Conservation (phyloP, 2,888 invertebrate species). For the Coenonympha arcania region DNA sequence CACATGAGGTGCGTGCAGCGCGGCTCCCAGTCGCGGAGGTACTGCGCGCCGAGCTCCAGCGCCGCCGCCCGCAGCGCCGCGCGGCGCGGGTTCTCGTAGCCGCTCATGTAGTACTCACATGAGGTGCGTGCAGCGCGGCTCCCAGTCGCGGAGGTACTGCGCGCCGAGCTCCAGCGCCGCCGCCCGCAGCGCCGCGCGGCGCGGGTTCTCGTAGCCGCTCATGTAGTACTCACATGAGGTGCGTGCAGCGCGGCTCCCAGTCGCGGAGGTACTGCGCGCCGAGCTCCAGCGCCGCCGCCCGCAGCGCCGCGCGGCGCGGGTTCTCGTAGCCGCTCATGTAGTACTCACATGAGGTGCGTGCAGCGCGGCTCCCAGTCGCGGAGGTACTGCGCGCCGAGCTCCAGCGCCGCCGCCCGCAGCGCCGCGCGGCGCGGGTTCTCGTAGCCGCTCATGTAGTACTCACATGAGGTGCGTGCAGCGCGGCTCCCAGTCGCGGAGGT, state of each 20-base stretch:
- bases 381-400: no score
- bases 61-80: slow-evolving; percentile 79
- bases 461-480: no score
- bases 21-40: slow-evolving; percentile 82
- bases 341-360: no score
- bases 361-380: no score
- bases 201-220: slow-evolving; percentile 91
- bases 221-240: slow-evolving; percentile 74
- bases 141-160: slow-evolving; percentile 84
- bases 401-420: no score
- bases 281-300: slow-evolving; percentile 81
- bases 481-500: no score
- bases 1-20: slow-evolving; percentile 79
- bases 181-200: slow-evolving; percentile 78
- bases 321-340: slow-evolving; percentile 91
- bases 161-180: slow-evolving; percentile 86
- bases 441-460: no score
- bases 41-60: slow-evolving; percentile 84
- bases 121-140: slow-evolving; percentile 81
- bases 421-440: no score
- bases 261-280: slow-evolving; percentile 85
- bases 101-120: slow-evolving; percentile 78
- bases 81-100: slow-evolving; percentile 87
- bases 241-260: slow-evolving; percentile 85
- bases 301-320: slow-evolving; percentile 80